Evolutionary conservation across 2,797 vertebrate genomes (phyloP), one percentile per base, ranked within the genome.

Genomic region (Aplochiton taeniatus): DNA sequence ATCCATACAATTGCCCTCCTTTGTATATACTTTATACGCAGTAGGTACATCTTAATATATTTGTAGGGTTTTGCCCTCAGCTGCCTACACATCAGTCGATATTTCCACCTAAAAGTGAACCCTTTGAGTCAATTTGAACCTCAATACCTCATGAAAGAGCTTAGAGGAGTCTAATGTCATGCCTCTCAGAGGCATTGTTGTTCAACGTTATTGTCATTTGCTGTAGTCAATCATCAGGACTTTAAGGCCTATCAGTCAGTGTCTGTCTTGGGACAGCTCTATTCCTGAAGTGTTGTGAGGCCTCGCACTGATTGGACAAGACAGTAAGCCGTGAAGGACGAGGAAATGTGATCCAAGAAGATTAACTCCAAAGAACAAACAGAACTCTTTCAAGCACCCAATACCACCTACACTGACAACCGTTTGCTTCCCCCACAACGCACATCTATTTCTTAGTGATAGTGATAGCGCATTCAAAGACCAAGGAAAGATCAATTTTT

Each of bases 281-380:
- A 82, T 84, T 81, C 65, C 54, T 81, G 81, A 76, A 59, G 18
- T 55, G 13, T 75, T 65, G 70, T 73, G 72, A 71, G 58, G 59
- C 65, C 59, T 61, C 72, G 64, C 55, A 53, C 72, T 88, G 83
- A 91, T 90, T 90, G 84, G 76, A 84, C 63, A 55, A 61, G 88
- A 89, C 87, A 86, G 68, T 90, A 88, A 90, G 84, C 86, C 82
- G 67, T 79, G 61, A 78, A 84, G 85, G 83, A 83, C 77, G 68
- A 58, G 59, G 52, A 78, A 61, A 71, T 69, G 75, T 87, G 87
- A 92, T 91, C 86, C 84, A 63, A 51, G 70, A 71, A 88, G 89
- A 90, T 91, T 91, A 90, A 79, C 69, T 58, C 71, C 83, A 81
- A 81, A 88, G 73, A 71, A 77, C 64, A 68, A 75, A 68, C 49